Evolutionary conservation across 2,113 vertebrate species (phyloP).

Genomic region (Sterrhoptilus dennistouni): DNA sequence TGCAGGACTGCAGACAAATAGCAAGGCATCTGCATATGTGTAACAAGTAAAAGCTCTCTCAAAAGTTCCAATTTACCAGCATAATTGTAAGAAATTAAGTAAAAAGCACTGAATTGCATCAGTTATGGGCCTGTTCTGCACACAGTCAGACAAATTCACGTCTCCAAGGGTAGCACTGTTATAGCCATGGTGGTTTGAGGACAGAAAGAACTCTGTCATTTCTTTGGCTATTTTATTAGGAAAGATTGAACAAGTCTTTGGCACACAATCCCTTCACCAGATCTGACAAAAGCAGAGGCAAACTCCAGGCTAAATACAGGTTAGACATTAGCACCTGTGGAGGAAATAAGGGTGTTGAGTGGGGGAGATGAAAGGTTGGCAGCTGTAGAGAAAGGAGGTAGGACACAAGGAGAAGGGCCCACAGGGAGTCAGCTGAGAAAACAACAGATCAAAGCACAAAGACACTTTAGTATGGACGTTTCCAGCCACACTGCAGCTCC

Average conservation of each 20-base stretch:
- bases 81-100: conserved; percentile 14
- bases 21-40: not conserved
- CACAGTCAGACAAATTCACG: not conserved
- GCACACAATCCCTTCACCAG: not conserved
- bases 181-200: not conserved
- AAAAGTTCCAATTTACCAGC: conserved; percentile 18
- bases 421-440: not conserved
- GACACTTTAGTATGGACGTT: rapidly evolving
- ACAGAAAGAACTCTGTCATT: not conserved
- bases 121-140: not conserved
- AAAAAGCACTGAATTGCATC: not conserved
- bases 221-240: not conserved
- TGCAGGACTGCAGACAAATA: not conserved
- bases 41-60: not conserved
- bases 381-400: not conserved
- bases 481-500: rapidly evolving
- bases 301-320: not conserved
- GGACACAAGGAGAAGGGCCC: not conserved
- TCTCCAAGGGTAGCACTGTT: not conserved
- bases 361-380: not conserved
- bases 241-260: not conserved
- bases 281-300: not conserved
- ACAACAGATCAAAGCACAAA: not conserved
- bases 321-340: not conserved
- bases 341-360: not conserved